Base-by-base conservation (phyloP, 2,888 invertebrate species). In the Charanyca ferruginea region DNA sequence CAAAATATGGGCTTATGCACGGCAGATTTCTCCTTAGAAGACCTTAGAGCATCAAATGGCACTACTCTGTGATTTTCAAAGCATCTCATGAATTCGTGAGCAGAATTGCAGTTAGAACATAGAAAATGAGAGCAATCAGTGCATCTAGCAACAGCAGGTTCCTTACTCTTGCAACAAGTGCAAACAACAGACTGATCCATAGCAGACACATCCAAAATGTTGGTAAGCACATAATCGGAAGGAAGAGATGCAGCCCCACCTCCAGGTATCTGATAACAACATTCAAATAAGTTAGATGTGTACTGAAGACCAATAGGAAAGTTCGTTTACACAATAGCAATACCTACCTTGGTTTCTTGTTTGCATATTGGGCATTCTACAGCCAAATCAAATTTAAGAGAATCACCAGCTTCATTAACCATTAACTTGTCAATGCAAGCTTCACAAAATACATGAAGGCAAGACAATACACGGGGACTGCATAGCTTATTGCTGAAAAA, bases 61-160 rank as follows among this genome's bases (percentile, higher is more conserved):
- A 98, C 97, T 44, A 99, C 99, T 91, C 98, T 97, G 91, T 99
- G 99, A 86, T 98, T 98, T 92, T 99, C 99, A 90, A 99, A 99
- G 95, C 99, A 99, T 80, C 98, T 97, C 99, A 99, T 99, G 89
- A 98, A 99, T 91, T 98, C 98, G 92, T 99, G 99, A 66, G 99
- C 99, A 45, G 98, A 98, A 86, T 98, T 98, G 95, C 99, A 99
- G 89, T 98, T 98, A 73, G 98, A 97, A 94, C 99, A 99, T 55
- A 99, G 96, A 90, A 99, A 98, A 92, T 98, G 98, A 87, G 98
- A 98, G 94, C 99, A 99, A 90, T 99, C 99, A 83, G 98, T 98
- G 94, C 99, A 99, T 71, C 98, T 97, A 13, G 99, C 99, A 57
- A 99, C 98, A 18, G 99, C 99, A 85, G 98, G 97, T 94, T 99